Conservation (phyloP, 2,888 invertebrate genomes). For the Agrochola macilenta region DNA sequence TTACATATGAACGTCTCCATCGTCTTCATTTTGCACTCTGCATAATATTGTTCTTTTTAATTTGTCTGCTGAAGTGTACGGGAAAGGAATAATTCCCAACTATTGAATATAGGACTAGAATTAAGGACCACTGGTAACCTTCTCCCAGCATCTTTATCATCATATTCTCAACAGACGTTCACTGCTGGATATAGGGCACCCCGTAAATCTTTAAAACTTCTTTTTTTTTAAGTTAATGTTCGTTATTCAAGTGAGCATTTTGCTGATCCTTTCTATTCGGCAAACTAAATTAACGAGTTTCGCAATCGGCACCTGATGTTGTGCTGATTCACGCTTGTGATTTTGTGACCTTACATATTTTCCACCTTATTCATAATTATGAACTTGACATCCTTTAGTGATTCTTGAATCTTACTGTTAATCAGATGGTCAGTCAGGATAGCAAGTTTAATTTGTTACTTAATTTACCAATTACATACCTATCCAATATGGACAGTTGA, state of each 20-base stretch:
- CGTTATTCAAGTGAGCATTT: not conserved
- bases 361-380: constrained; percentile 16
- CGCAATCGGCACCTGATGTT: not conserved
- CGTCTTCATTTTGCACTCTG: not conserved
- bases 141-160: not conserved
- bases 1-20: not conserved
- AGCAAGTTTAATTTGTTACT: constrained; percentile 1
- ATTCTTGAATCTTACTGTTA: constrained; percentile 2
- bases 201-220: not conserved
- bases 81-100: not conserved
- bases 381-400: constrained; percentile 31
- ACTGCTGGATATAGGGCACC: not conserved
- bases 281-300: constrained; percentile 14
- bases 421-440: constrained; percentile 16
- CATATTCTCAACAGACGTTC: not conserved
- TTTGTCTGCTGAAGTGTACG: not conserved
- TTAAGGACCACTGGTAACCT: not conserved
- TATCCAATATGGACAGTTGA: not conserved
- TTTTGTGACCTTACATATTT: constrained; percentile 15
- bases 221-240: not conserved
- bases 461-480: not conserved
- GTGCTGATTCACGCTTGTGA: constrained; percentile 20
- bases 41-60: not conserved
- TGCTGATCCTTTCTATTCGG: not conserved
- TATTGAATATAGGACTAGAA: not conserved